Conservation (phyloP, 2,888 invertebrate species). For the Drosophila nr. perissopoda region DNA sequence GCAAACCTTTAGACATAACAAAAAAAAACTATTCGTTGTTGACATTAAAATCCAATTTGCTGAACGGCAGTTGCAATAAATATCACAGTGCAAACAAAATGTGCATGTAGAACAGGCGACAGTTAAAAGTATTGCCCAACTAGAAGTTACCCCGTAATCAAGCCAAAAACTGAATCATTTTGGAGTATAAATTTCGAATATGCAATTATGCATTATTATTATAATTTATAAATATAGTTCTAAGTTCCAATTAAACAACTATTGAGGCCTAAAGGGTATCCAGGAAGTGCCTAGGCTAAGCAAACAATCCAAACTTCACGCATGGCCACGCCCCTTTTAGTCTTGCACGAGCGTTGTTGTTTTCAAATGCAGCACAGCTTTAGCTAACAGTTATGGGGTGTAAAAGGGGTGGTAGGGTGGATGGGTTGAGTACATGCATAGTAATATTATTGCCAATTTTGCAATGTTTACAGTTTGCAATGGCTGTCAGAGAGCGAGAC, state of each 20-base stretch:
- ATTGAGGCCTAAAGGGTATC: not conserved
- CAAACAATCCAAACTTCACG: constrained; percentile 18
- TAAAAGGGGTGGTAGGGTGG: not conserved
- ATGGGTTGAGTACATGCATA: constrained; percentile 27
- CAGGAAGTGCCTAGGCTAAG: constrained; percentile 1
- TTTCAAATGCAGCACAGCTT: constrained; percentile 15
- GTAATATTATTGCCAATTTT: constrained; percentile 69
- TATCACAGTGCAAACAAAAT: constrained; percentile 30
- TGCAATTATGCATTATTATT: not conserved
- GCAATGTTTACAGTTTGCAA: constrained; percentile 71
- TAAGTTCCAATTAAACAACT: not conserved
- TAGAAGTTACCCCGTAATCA: not conserved
- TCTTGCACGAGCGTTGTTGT: constrained; percentile 12
- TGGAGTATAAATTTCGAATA: not conserved
- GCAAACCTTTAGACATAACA: not conserved
- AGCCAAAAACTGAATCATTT: not conserved
- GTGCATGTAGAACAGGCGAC: constrained; percentile 3
- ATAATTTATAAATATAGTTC: not conserved
- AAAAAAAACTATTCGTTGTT: constrained; percentile 28
- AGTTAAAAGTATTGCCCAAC: not conserved
- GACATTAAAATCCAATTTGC: constrained; percentile 65
- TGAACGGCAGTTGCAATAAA: constrained; percentile 41
- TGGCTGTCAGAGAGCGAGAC: constrained; percentile 41
- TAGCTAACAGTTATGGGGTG: not conserved
- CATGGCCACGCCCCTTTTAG: constrained; percentile 22